Base-by-base conservation (phyloP, 2,113 vertebrate species). In the Muntiacus muntjak region DNA sequence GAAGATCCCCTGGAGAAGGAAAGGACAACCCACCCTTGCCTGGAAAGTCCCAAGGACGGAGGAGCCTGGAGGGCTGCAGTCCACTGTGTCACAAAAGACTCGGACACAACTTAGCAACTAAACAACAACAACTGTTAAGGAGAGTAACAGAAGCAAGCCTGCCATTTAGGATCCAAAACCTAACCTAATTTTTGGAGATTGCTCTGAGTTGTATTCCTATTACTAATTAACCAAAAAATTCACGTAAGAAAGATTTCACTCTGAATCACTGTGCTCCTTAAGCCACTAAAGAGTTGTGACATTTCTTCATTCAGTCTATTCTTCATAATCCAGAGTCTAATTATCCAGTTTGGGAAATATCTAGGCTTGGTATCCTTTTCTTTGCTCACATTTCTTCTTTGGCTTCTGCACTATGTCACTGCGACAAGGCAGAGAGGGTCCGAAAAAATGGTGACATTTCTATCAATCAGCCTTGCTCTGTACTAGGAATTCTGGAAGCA, bases 401-500 rank as follows among this genome's bases (percentile, higher is more conserved):
- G 87, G 83, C 47, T 91, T 97, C 89, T 95, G 86, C 3, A 74
- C 45, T 95, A 30, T 79, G 86, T 91, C 92, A 95, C 6, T 52
- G 55, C 55, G 57, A 96, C 71, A 96, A 71, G 91, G 23, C 86
- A 96, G 89, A 95, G 52, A 94, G 74, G 95, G 60, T 96, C 67
- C 91, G 86, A 87, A 88, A 74, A 95, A n/a, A 95, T n/a, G 36
- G 58, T 62, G 90, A 67, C 91, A 89, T 11, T 26, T 33, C 87
- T 82, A 87, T 94, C 97, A 84, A 55, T 93, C 86, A 89, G 64
- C 79, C 21, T 19, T 23, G 54, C 33, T 78, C 82, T 94, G 96
- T 52, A 92, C 79, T 76, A 95, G 58, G 50, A 97, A 92, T 95
- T 91, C 86, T 96, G 88, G n/a, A 97, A 97, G 62, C 16, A 0